A percentile compares a stretch with the other conserved stretches of the same genome.
These are phyloP conservation scores for Cosmorhoe ocellata DNA, from an alignment of 2,888 invertebrate genomes.

Conservation along the genomic window DNA sequence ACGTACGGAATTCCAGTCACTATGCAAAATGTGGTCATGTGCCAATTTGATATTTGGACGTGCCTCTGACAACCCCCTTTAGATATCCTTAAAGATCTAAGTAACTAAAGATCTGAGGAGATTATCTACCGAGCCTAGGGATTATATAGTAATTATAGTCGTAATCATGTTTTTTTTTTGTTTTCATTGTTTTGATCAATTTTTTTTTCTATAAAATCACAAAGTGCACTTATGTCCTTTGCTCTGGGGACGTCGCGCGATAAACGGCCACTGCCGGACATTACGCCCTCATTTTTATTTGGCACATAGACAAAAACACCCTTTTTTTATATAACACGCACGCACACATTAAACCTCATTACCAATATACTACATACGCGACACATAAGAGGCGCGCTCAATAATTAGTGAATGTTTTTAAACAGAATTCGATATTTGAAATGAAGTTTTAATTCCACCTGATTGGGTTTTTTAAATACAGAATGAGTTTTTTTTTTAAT, in stretches of 20 bases:
- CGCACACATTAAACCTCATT: slow-evolving; percentile 47
- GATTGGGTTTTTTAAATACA: slow-evolving; percentile 35
- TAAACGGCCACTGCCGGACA: slow-evolving; percentile 76
- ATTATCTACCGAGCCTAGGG: too few relatives aligned
- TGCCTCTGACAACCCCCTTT: too few relatives aligned
- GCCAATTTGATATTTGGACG: too few relatives aligned
- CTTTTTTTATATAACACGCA: slow-evolving; percentile 72
- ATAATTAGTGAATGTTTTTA: slow-evolving; percentile 79
- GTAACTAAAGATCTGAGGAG: too few relatives aligned
- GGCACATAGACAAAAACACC: slow-evolving; percentile 81
- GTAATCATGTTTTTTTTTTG: too few relatives aligned
- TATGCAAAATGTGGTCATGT: too few relatives aligned
- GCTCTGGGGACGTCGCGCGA: slow-evolving; percentile 46
- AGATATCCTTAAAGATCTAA: too few relatives aligned
- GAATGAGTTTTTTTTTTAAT: slow-evolving; percentile 33
- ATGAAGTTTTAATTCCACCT: slow-evolving; percentile 70
- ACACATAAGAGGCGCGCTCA: slow-evolving; percentile 50
- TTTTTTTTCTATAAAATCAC: not conserved
- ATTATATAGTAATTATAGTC: too few relatives aligned
- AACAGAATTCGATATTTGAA: slow-evolving; percentile 74
- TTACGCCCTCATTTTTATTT: slow-evolving; percentile 82
- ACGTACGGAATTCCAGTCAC: too few relatives aligned
- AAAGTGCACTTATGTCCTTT: slow-evolving; percentile 44
- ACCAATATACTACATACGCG: slow-evolving; percentile 41
- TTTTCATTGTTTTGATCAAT: too few relatives aligned